Evolutionary conservation across 2,888 invertebrate genomes (phyloP), one percentile per base, ranked within the genome.

Genomic region (Eurois occulta): DNA sequence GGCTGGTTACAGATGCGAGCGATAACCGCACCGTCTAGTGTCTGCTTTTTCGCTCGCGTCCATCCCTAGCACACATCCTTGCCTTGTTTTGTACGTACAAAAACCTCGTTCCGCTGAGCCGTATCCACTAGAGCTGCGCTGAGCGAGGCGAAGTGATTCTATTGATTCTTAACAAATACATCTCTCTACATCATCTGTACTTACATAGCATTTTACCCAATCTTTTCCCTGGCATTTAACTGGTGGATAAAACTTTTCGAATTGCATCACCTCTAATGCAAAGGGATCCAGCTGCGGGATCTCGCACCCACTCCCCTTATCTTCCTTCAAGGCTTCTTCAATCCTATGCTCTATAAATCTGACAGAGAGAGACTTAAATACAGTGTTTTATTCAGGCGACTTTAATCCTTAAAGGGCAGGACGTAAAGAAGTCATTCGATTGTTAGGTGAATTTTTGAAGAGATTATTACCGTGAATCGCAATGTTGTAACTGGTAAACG

Each of bases 191-290:
- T n/a, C n/a, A n/a, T 41, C 24, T 60, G 90, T 93, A 92, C 97
- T 97, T 91, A 98, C 98, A 91, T 97, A 97, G 86, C 98, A 98
- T 87, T 96, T 97, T 2, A 99, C 98, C 99, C 99, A 99, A 92
- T 99, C 98, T 95, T 97, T 81, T 93, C 97, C 90, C 91, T 94
- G 21, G 91, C 99, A 99, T 24, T 97, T 94, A 5, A 99, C 95
- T 0, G 97, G 97, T 0, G 97, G 97, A 24, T 97, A 96, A 21
- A 97, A 92, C 84, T 97, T 96, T 78, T 98, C 97, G 88, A 98
- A 98, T 91, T 97, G 97, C 94, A 97, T 98, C 55, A 99, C 98
- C 88, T 98, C 98, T 13, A 98, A 97, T 82, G 98, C 97, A 89
- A 95, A 96, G 0, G 96, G 96, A 32, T 96, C 95, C 62, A 95